A percentile compares a stretch with the other conserved stretches of the same genome.
Evolutionary conservation across 1,140 invertebrate genomes (phyloP).

Genomic region (Chironomus tepperi): DNA sequence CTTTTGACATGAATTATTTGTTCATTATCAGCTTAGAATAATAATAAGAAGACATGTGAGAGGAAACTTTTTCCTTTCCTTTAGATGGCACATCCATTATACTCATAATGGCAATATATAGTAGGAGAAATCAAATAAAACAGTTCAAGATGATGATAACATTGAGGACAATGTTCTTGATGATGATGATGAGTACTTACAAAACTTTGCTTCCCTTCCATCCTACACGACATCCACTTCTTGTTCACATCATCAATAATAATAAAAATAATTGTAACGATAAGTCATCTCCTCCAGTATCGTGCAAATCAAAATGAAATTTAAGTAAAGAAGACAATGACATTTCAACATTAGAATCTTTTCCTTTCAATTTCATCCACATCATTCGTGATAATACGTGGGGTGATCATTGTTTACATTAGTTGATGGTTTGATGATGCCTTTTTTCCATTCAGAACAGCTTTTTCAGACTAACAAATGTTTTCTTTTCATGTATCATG

Average conservation of each 20-base stretch:
- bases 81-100: neutral
- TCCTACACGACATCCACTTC: too few species aligned
- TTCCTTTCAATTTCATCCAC: neutral
- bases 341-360: neutral
- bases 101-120: neutral
- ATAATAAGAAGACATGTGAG: neutral
- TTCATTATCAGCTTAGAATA: conserved; percentile 13
- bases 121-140: neutral
- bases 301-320: neutral
- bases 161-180: neutral
- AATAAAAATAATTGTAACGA: neutral
- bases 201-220: neutral
- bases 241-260: neutral
- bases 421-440: conserved; percentile 9
- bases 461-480: neutral
- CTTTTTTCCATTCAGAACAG: neutral
- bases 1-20: neutral
- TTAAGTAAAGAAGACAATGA: neutral
- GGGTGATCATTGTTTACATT: conserved; percentile 21
- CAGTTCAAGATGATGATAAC: conserved; percentile 13
- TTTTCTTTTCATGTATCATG: conserved; percentile 16
- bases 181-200: neutral
- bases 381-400: neutral
- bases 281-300: neutral
- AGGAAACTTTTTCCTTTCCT: neutral